Percentiles rank a stretch among this genome's conserved stretches.
Conservation (phyloP, 2,888 invertebrate species). For the Ptychoptera albimana region DNA sequence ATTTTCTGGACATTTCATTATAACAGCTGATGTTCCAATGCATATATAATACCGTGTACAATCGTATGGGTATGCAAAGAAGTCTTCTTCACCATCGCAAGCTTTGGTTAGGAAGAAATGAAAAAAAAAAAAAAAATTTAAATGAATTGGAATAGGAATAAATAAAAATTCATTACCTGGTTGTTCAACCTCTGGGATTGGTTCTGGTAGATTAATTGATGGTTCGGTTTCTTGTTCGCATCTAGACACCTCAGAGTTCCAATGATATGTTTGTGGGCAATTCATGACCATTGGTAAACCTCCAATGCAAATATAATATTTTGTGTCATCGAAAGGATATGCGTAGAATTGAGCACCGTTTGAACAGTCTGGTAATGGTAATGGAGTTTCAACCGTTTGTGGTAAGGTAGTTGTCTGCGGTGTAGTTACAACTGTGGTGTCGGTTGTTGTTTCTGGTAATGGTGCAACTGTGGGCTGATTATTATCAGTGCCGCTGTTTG, state of each 20-base stretch:
- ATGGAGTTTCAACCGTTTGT: too few relatives aligned
- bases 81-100: neutral
- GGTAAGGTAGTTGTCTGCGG: neutral
- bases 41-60: neutral
- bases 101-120: neutral
- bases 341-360: neutral
- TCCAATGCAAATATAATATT: slow-evolving; percentile 1
- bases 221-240: neutral
- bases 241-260: too few relatives aligned
- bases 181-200: neutral
- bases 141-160: too few relatives aligned
- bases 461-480: neutral
- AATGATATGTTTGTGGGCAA: too few relatives aligned
- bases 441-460: neutral
- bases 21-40: neutral
- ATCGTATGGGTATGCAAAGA: neutral
- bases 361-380: too few relatives aligned
- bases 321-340: neutral
- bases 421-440: neutral
- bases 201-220: neutral
- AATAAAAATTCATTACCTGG: too few relatives aligned
- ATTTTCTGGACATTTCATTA: neutral
- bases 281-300: neutral
- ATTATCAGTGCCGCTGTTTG: neutral
- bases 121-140: too few relatives aligned